phyloP scores from a whole-genome alignment of 2,113 vertebrate genomes.

The Jacana jacana region DNA sequence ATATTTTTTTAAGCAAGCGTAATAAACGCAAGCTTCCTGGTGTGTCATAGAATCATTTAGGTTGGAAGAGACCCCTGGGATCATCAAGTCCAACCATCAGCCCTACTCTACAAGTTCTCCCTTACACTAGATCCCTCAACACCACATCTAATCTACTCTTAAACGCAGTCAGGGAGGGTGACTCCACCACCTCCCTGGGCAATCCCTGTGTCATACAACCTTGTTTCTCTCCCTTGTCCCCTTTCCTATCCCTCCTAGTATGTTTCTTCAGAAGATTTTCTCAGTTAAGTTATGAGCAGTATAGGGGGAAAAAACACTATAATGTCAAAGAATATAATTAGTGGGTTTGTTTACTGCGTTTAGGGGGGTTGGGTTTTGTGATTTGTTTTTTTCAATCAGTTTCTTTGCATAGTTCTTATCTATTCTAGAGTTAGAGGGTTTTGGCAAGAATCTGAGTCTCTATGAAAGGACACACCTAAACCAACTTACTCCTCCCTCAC shows the following conservation, averaged over 20 bases:
- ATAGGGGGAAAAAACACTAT: background rate
- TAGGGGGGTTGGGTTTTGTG: no score
- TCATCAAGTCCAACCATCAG: no score
- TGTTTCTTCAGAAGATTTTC: background rate
- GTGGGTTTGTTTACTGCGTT: rapidly evolving
- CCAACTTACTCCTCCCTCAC: background rate
- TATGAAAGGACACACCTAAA: background rate
- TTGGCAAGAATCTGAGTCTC: background rate
- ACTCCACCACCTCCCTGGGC: no score
- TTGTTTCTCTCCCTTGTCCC: background rate
- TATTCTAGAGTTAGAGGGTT: background rate
- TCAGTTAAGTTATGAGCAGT: background rate
- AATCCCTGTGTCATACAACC: background rate
- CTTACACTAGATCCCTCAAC: no score
- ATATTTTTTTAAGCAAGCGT: background rate
- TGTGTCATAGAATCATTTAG: no score
- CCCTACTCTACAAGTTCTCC: no score
- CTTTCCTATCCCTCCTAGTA: background rate
- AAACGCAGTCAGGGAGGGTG: no score
- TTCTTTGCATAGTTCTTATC: background rate
- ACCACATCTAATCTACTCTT: no score
- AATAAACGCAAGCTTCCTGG: background rate
- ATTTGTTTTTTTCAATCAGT: background rate
- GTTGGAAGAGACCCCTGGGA: no score
- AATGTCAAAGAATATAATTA: background rate